Evolutionary conservation across 2,113 vertebrate genomes (phyloP).

Genomic region (Psephotus haematonotus): DNA sequence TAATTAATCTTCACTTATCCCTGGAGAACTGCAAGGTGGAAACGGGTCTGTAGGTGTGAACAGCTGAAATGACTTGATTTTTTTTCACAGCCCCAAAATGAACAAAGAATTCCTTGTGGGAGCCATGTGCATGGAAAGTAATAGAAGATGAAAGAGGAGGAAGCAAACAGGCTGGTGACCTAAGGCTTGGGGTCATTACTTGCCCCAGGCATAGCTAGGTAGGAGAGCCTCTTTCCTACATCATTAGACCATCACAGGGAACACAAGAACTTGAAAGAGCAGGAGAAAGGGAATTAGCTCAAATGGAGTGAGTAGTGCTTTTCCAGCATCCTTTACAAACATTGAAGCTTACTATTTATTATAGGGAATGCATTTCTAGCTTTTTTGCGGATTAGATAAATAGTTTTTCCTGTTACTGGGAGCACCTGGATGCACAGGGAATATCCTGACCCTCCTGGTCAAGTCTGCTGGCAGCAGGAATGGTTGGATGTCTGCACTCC

Average conservation of each 20-base stretch:
- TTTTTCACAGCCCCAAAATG: neutral
- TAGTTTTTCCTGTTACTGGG: neutral
- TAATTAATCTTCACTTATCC: constrained; percentile 36
- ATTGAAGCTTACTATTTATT: neutral
- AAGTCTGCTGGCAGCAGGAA: neutral
- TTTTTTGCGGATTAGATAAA: neutral
- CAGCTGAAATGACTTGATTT: neutral
- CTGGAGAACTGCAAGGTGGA: constrained; percentile 1
- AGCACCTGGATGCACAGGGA: neutral
- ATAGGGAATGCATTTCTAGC: neutral
- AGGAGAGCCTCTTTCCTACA: neutral
- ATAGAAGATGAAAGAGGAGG: neutral
- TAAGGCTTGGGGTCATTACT: neutral
- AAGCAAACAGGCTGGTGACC: neutral
- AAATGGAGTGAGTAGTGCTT: neutral
- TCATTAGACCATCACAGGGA: neutral
- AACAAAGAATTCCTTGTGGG: neutral
- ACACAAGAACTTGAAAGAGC: neutral
- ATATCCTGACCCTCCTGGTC: neutral
- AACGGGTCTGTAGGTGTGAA: neutral
- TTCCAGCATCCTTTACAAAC: neutral
- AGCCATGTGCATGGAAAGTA: neutral
- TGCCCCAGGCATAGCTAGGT: neutral
- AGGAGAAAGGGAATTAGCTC: neutral
- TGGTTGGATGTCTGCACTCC: neutral